Evolutionary conservation across 2,113 vertebrate species (phyloP).

Genomic region (Myotis lucifugus): DNA sequence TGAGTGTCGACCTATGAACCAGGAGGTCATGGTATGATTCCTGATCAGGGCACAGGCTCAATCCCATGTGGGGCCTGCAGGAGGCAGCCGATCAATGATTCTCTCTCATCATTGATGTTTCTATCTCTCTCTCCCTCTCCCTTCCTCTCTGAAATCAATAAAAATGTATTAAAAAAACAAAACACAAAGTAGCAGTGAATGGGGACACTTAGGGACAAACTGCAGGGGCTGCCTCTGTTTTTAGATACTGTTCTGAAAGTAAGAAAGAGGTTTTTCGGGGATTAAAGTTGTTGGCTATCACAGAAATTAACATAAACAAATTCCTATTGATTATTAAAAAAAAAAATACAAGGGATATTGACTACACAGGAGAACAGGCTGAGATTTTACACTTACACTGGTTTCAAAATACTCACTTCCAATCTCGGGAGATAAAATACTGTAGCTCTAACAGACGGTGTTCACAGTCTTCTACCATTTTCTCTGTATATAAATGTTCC

Average conservation of each 20-base stretch:
- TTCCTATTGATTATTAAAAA: background rate
- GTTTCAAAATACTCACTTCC: constrained; percentile 90
- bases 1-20: too few relatives aligned
- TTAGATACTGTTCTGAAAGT: background rate
- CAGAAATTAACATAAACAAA: constrained; percentile 15
- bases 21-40: too few relatives aligned
- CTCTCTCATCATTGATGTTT: too few relatives aligned
- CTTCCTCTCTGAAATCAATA: too few relatives aligned
- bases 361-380: background rate
- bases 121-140: too few relatives aligned
- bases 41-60: too few relatives aligned
- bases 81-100: too few relatives aligned
- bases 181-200: background rate
- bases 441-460: constrained; percentile 95
- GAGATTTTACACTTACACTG: background rate
- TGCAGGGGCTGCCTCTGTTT: constrained; percentile 21
- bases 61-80: too few relatives aligned
- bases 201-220: background rate
- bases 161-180: too few relatives aligned
- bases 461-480: constrained; percentile 98
- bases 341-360: background rate
- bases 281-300: background rate
- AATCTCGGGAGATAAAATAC: constrained; percentile 98
- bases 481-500: constrained; percentile 98
- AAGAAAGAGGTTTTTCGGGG: background rate